Conservation (phyloP, 2,888 invertebrate genomes). For the Amphimallon solstitiale region DNA sequence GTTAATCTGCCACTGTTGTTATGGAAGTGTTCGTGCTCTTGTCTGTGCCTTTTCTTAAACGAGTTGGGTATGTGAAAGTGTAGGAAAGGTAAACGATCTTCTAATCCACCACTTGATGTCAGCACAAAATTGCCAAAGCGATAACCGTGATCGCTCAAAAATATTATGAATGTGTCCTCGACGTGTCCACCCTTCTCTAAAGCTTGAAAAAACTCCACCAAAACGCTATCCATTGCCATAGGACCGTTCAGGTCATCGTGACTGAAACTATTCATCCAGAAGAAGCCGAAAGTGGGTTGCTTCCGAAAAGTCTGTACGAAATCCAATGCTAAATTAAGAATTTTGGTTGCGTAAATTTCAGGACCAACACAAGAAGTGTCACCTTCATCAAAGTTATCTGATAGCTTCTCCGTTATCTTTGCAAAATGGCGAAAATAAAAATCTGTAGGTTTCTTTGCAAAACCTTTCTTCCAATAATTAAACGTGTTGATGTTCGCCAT, state of each 20-base stretch:
- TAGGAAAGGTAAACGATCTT: constrained; percentile 80
- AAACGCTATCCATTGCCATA: constrained; percentile 72
- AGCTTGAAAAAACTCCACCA: constrained; percentile 70
- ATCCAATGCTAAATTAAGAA: constrained; percentile 76
- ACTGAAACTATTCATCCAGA: constrained; percentile 85
- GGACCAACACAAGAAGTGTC: constrained; percentile 69
- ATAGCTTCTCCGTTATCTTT: constrained; percentile 70
- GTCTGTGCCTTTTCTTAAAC: constrained; percentile 68
- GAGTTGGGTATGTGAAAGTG: constrained; percentile 75
- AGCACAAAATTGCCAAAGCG: constrained; percentile 78
- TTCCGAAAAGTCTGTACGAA: constrained; percentile 72
- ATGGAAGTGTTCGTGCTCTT: constrained; percentile 67
- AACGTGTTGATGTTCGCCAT: constrained; percentile 78
- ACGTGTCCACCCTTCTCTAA: constrained; percentile 69
- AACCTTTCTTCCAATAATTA: constrained; percentile 77
- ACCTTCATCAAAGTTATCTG: constrained; percentile 42
- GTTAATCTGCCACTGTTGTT: constrained; percentile 74
- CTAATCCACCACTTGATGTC: constrained; percentile 78
- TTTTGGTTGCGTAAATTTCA: constrained; percentile 73
- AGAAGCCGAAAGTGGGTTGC: constrained; percentile 77
- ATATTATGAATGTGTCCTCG: constrained; percentile 75
- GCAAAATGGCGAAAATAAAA: constrained; percentile 83
- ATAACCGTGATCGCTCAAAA: constrained; percentile 84
- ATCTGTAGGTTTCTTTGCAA: constrained; percentile 79
- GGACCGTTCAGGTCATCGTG: constrained; percentile 77